A percentile compares a stretch with the other conserved stretches of the same genome.
These are phyloP conservation scores for Rhodeus uyekii DNA, from an alignment of 2,797 vertebrate species.

Conservation along the genomic window DNA sequence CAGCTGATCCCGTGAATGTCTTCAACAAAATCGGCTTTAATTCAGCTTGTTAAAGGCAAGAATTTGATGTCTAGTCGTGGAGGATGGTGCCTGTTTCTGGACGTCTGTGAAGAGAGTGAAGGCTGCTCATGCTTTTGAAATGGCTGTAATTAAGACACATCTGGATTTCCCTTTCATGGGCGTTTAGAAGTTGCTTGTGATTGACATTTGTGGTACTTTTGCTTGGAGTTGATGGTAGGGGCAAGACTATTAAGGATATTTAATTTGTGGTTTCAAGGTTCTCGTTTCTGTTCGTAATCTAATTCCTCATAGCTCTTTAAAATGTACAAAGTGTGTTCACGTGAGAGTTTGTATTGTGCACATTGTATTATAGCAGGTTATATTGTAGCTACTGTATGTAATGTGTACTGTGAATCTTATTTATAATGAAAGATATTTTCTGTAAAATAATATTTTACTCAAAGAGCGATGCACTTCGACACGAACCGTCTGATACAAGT, in stretches of 20 bases:
- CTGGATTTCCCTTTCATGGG: constrained; percentile 59
- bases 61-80: constrained; percentile 35
- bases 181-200: constrained; percentile 42
- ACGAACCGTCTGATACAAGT: background rate
- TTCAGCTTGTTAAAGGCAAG: constrained; percentile 25
- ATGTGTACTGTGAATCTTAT: background rate
- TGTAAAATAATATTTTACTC: background rate
- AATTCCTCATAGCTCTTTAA: background rate
- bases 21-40: constrained; percentile 38
- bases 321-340: background rate
- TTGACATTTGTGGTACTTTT: constrained; percentile 20
- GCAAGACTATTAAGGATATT: constrained; percentile 12
- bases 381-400: background rate
- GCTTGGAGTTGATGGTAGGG: constrained; percentile 21
- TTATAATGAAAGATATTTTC: background rate
- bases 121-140: constrained; percentile 58
- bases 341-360: background rate
- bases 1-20: constrained; percentile 48
- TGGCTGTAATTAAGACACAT: constrained; percentile 68
- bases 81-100: constrained; percentile 35
- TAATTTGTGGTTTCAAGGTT: constrained; percentile 22
- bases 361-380: too few relatives aligned
- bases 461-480: background rate
- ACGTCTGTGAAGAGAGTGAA: constrained; percentile 36
- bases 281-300: constrained; percentile 3